Evolutionary conservation across 2,797 vertebrate species (phyloP), one percentile per base, ranked within the genome.

Genomic region (Centropyge bicolor): DNA sequence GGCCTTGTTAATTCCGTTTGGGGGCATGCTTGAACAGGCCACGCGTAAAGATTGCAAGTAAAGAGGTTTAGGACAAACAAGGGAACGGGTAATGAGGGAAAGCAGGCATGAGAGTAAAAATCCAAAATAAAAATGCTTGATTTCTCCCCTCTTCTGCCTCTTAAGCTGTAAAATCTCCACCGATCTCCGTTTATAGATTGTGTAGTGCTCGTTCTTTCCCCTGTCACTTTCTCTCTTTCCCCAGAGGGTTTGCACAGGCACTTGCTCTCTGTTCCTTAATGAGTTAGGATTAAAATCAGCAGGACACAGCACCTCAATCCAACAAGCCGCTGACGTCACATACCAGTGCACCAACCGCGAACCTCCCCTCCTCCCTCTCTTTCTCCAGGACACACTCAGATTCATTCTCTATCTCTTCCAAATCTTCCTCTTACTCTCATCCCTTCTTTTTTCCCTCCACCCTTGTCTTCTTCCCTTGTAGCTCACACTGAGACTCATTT

Each of bases 1-100:
- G 83, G 97, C 96, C 90, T 95, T 96, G 94, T 95, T 97, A 70
- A 93, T 82, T 91, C 98, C 98, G 87, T 98, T 98, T n/a, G 95
- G 96, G 80, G 97, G 94, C 98, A 99, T 99, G 88, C 85, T 93
- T 94, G 69, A 81, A 67, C 62, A 65, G 78, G 78, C 81, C 62
- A 52, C 79, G 65, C 62, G 66, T 68, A 67, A 69, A 60, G 62
- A 63, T 69, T 66, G 45, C 19, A n/a, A 82, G 80, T 48, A 45
- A 80, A 82, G 49, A 70, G n/a, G 38, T 80, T 88, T 71, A 85
- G 65, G 74, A 79, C 43, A 74, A 75, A 72, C 73, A 60, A 77
- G 76, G 77, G 70, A 84, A 77, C 83, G 70, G 80, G 79, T 81
- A 78, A 81, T 54, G 14, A 84, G 68, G 72, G 48, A 73, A 85